phyloP scores from a whole-genome alignment of 2,797 vertebrate genomes.

The Acrossocheilus wenchowensis region DNA sequence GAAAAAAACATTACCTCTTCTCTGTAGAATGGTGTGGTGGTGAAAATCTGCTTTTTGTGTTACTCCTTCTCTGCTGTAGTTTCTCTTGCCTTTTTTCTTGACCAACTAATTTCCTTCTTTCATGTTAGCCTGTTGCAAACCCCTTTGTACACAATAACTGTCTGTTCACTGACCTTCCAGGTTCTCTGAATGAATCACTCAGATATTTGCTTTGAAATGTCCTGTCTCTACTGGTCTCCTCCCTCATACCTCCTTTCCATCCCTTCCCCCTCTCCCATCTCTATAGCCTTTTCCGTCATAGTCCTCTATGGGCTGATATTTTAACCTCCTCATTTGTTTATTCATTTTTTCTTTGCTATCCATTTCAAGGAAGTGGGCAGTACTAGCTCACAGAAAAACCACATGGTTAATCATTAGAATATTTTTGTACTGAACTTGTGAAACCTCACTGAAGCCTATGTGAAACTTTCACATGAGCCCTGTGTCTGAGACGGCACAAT shows the following conservation, averaged over 20 bases:
- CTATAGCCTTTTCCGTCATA: conserved; percentile 6
- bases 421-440: background rate
- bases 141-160: background rate
- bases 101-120: conserved; percentile 6
- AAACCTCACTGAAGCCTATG: background rate
- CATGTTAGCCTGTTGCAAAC: background rate
- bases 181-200: background rate
- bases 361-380: conserved; percentile 31
- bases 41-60: background rate
- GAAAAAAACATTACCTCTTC: conserved; percentile 1
- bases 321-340: conserved; percentile 34
- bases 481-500: background rate
- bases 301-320: background rate
- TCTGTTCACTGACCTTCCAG: background rate
- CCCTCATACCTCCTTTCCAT: conserved; percentile 4
- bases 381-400: background rate
- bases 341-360: background rate
- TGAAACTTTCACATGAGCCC: background rate
- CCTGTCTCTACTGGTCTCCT: conserved; percentile 2
- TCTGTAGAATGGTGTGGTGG: background rate
- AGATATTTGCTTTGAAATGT: conserved; percentile 4
- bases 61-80: background rate
- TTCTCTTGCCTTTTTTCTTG: background rate
- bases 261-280: conserved; percentile 17
- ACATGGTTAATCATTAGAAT: background rate